Conservation (phyloP, 2,113 vertebrate genomes). For the Psettodes erumei region DNA sequence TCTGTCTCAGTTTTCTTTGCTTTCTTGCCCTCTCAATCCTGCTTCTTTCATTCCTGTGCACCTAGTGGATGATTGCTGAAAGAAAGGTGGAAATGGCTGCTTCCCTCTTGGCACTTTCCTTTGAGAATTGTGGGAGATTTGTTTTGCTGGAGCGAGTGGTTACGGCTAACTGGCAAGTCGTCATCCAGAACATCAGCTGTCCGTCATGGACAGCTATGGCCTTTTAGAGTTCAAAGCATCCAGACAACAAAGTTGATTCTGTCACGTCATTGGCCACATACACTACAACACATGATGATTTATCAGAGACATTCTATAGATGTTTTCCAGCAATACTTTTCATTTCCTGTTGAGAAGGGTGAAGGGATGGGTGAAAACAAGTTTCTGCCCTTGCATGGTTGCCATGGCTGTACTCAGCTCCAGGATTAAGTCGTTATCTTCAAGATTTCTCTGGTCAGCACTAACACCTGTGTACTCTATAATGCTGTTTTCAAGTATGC, state of each 20-base stretch:
- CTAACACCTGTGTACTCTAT: conserved; percentile 31
- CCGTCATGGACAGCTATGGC: conserved; percentile 39
- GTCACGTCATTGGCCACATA: background rate
- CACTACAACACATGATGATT: background rate
- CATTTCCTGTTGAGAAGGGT: conserved; percentile 1
- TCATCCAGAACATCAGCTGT: conserved; percentile 62
- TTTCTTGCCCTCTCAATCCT: conserved; percentile 67
- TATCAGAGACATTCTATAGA: no score
- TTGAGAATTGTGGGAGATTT: conserved; percentile 70
- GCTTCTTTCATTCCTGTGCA: conserved; percentile 64
- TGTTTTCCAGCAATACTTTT: background rate
- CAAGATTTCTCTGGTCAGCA: conserved; percentile 52
- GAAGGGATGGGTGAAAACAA: background rate
- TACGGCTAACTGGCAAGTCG: conserved; percentile 58
- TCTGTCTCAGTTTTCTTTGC: conserved; percentile 69
- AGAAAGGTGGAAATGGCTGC: conserved; percentile 76
- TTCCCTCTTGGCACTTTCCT: conserved; percentile 64
- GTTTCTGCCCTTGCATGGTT: background rate
- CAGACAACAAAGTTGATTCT: conserved; percentile 4
- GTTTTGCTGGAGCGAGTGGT: conserved; percentile 71
- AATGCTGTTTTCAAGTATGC: conserved; percentile 30
- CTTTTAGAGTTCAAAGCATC: conserved; percentile 42
- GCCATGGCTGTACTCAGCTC: background rate
- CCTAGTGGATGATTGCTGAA: conserved; percentile 64
- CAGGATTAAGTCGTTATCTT: conserved; percentile 32